phyloP scores from a whole-genome alignment of 2,888 invertebrate species.

The Gymnosoma rotundatum region DNA sequence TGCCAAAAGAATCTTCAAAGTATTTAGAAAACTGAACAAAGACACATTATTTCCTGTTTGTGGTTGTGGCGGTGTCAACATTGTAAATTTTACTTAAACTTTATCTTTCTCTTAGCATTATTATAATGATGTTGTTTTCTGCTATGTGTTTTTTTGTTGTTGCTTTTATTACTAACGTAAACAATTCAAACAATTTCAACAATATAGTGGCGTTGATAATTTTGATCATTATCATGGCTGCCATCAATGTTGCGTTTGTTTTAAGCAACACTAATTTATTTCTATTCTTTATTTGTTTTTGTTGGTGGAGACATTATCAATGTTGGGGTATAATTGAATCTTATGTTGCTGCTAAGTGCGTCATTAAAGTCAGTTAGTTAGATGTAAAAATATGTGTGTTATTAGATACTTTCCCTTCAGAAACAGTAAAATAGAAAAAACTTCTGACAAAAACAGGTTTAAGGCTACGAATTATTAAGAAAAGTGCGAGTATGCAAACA shows the following conservation, averaged over 20 bases:
- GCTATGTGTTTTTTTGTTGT: too few relatives aligned
- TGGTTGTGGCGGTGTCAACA: too few relatives aligned
- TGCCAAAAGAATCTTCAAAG: too few relatives aligned
- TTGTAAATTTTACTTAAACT: too few relatives aligned
- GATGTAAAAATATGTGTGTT: constrained; percentile 46
- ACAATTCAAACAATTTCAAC: not conserved
- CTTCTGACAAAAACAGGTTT: not conserved
- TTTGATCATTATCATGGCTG: constrained; percentile 26
- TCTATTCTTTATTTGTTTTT: not conserved
- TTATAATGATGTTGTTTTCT: too few relatives aligned
- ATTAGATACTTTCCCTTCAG: not conserved
- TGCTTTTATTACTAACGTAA: too few relatives aligned
- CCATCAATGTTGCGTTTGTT: constrained; percentile 26
- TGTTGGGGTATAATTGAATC: constrained; percentile 58
- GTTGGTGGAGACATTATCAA: constrained; percentile 6
- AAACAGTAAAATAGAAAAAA: not conserved
- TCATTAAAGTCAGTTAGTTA: constrained; percentile 59
- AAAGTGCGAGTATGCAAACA: too few relatives aligned
- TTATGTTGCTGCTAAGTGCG: constrained; percentile 64
- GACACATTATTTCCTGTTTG: too few relatives aligned
- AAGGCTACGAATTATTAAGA: too few relatives aligned
- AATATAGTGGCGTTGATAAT: constrained; percentile 14
- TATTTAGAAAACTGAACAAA: too few relatives aligned
- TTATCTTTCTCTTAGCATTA: too few relatives aligned
- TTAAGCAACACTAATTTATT: not conserved